Conservation (phyloP, 2,113 vertebrate species). For the Labeo rohita region DNA sequence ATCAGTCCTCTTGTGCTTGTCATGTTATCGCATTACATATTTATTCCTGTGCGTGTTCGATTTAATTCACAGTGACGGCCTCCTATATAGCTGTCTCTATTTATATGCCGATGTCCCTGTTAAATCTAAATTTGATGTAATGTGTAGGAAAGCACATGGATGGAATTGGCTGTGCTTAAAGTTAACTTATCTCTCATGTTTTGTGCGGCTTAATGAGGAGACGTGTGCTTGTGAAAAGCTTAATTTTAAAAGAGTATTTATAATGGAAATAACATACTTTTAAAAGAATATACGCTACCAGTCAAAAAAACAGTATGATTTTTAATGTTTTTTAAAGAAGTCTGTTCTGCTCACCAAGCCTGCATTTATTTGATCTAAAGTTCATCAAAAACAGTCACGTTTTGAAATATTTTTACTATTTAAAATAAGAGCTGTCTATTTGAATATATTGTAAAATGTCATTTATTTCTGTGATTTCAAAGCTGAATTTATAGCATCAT, state of each 20-base stretch:
- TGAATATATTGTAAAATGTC: no score
- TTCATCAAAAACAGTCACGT: no score
- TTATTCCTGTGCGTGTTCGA: neutral
- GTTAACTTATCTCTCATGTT: neutral
- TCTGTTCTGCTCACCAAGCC: no score
- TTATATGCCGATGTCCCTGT: neutral
- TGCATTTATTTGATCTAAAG: no score
- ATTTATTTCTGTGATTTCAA: no score
- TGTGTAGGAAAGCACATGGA: neutral
- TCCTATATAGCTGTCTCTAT: neutral
- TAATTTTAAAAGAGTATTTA: neutral
- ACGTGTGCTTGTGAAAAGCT: neutral
- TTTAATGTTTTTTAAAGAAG: no score
- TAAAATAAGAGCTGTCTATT: no score
- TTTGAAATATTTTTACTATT: no score
- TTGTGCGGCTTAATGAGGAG: neutral
- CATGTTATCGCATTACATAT: conserved; percentile 1
- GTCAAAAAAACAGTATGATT: no score
- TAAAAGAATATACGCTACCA: no score
- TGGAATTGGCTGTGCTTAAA: neutral
- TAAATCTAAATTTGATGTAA: neutral
- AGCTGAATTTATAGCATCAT: no score
- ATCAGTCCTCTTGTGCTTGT: neutral
- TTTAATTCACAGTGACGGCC: neutral
- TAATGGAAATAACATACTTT: neutral